Evolutionary conservation across 2,888 invertebrate species (phyloP), one percentile per base, ranked within the genome.

Genomic region (Mycalesis mineus): DNA sequence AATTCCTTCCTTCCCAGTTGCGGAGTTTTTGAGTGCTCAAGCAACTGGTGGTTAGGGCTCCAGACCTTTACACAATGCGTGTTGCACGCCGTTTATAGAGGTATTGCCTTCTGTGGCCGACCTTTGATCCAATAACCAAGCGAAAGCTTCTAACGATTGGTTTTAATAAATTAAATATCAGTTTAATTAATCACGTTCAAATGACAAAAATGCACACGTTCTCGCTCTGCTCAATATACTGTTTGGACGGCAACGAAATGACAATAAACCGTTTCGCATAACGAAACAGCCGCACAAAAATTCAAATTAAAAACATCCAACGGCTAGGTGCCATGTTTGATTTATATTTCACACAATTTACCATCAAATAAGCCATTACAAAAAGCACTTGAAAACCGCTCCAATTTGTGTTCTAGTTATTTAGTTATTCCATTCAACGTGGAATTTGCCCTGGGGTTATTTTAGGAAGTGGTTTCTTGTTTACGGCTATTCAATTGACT

Each of bases 401-500:
- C 17, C 28, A 28, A 41, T 47, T 55, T 55, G n/a, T 41, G 48
- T 33, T 22, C 59, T 22, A 55, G 50, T 54, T 40, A 49, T 53
- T 51, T 60, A 45, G 29, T 44, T 28, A 36, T 49, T 40, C 54
- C 62, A 52, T 52, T 49, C 29, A 62, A 41, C 42, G 44, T 39
- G 48, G 48, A 37, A 47, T 53, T 52, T 45, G 62, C 54, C 55
- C 29, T 28, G 36, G 48, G 55, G 62, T 55, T 62, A 60, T 62
- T 62, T 62, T 60, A 52, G 51, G 57, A 60, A 55, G 37, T 41
- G 49, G 42, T 40, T 33, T 39, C 58, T 55, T 52, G 57, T 57
- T 60, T 60, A 60, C 60, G 48, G 60, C 59, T 55, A 59, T 62
- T 62, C 54, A 62, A 56, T 60, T 57, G 60, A 60, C 53, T 62